phyloP scores from a whole-genome alignment of 2,797 vertebrate species.

The Coendou prehensilis region DNA sequence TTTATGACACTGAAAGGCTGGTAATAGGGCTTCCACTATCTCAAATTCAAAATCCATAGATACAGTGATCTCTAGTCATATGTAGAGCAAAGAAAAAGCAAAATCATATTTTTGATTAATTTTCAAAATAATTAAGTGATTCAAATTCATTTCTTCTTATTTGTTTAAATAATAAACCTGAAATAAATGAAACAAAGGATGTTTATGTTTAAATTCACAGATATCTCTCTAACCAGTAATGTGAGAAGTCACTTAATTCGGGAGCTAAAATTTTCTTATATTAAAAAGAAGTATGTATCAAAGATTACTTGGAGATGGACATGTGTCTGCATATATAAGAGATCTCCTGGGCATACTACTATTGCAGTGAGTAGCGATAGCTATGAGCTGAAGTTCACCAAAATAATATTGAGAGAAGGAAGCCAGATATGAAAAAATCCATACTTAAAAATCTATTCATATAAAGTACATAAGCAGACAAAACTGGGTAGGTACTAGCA shows the following conservation, averaged over 20 bases:
- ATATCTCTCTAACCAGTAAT: not conserved
- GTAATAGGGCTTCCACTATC: slow-evolving; percentile 81
- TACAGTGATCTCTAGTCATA: slow-evolving; percentile 73
- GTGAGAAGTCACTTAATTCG: not conserved
- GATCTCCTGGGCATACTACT: not conserved
- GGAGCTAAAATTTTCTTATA: not conserved
- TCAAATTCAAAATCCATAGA: slow-evolving; percentile 35
- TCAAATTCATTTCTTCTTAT: not conserved
- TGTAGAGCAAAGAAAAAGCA: slow-evolving; percentile 24
- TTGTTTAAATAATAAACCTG: not conserved
- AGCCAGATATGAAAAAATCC: not conserved
- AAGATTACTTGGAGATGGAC: not conserved
- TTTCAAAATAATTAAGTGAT: slow-evolving; percentile 52
- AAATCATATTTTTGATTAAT: slow-evolving; percentile 67
- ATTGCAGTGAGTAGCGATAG: not conserved
- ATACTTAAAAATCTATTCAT: not conserved
- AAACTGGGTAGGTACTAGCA: not conserved
- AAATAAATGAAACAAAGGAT: not conserved
- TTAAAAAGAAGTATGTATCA: not conserved
- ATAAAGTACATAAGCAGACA: not conserved
- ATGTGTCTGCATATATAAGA: not conserved
- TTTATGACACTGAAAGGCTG: slow-evolving; percentile 62
- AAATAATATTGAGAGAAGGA: not conserved
- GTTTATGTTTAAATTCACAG: not conserved
- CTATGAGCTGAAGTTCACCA: not conserved